Conservation (phyloP, 2,888 invertebrate species). For the Clistopyga incitator region DNA sequence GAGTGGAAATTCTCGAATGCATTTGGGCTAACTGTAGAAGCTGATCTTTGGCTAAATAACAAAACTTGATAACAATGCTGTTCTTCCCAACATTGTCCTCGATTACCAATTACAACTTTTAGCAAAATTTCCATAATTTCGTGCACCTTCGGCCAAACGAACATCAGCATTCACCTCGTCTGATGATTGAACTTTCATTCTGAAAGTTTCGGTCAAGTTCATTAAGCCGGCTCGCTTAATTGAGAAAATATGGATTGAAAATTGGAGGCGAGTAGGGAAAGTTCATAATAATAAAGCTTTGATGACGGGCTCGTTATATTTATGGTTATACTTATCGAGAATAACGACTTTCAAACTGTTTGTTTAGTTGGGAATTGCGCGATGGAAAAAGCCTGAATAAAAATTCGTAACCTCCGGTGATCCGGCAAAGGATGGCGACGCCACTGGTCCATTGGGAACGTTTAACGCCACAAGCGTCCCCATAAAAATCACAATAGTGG, state of each 20-base stretch:
- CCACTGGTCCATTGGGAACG: background rate
- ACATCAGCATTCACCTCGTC: slow-evolving; percentile 4
- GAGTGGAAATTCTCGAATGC: no score
- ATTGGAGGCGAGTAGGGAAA: background rate
- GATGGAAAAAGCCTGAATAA: slow-evolving; percentile 6
- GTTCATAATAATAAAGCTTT: slow-evolving; percentile 1
- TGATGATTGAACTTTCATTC: background rate
- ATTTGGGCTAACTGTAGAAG: no score
- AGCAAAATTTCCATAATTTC: background rate
- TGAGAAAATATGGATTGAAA: slow-evolving; percentile 18
- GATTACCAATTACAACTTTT: background rate
- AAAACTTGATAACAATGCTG: no score
- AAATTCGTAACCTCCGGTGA: background rate
- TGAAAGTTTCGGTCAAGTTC: slow-evolving; percentile 13
- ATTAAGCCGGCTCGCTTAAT: background rate
- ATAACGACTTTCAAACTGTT: background rate
- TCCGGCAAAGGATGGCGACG: background rate
- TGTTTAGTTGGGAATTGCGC: background rate
- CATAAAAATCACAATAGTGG: slow-evolving; percentile 4
- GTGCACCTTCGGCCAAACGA: background rate
- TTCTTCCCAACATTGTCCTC: no score
- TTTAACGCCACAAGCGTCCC: background rate
- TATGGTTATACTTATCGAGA: background rate
- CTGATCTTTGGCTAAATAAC: no score
- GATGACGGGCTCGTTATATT: slow-evolving; percentile 6